A percentile compares a stretch with the other conserved stretches of the same genome.
Conservation (phyloP, 2,113 vertebrate genomes). For the Pygoscelis antarcticus region DNA sequence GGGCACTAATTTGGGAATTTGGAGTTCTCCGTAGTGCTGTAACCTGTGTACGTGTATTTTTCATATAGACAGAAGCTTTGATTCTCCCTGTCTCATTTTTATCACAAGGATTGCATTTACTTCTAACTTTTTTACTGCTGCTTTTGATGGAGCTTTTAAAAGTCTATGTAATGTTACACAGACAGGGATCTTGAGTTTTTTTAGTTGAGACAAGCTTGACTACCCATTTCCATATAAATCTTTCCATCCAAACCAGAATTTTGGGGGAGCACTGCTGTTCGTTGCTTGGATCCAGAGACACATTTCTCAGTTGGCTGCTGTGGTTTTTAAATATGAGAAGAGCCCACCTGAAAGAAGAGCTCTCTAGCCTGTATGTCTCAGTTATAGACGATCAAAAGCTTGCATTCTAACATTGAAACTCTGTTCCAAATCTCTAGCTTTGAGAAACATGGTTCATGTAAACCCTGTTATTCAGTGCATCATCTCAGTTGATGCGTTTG, state of each 20-base stretch:
- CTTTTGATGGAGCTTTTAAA: background rate
- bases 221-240: background rate
- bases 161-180: background rate
- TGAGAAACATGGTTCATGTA: background rate
- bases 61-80: background rate
- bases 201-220: background rate
- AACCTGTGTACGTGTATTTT: background rate
- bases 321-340: background rate
- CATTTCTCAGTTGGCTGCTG: background rate
- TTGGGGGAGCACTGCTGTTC: background rate
- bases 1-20: background rate
- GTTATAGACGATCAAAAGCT: background rate
- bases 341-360: background rate
- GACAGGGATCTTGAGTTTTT: background rate
- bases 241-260: background rate
- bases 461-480: background rate
- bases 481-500: background rate
- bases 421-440: background rate
- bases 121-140: background rate
- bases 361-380: background rate
- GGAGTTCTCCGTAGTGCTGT: background rate
- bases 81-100: background rate
- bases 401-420: background rate
- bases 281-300: background rate
- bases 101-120: background rate